Base-by-base conservation (phyloP, 2,797 vertebrate species). In the Crax fasciolata region DNA sequence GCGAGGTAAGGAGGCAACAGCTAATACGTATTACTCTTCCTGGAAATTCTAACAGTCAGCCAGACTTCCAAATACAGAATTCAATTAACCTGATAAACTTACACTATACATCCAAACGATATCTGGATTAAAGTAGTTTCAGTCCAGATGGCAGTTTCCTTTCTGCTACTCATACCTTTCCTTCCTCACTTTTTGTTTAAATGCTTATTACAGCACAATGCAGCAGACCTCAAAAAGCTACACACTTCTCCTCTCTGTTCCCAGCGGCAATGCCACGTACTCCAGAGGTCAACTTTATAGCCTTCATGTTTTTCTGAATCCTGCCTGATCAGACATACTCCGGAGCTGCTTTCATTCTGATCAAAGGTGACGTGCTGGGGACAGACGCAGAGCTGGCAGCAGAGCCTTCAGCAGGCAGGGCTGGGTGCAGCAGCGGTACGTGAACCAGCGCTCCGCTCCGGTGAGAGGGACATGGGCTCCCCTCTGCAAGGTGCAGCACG, bases 261-360 rank as follows among this genome's bases (percentile, higher is more conserved):
- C 49, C 75, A 87, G 52, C 0, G 0, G 90, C 87, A 89, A 38
- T 43, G 77, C 72, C 75, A 66, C 39, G 90, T 68, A 75, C 82
- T 84, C 39, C 1, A 3, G 87, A 94, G 90, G 95, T 95, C 94
- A 95, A 87, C 78, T 63, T 84, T 66, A 75, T 13, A 81, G 89
- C 66, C 94, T 87, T 92, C 68, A 66, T 44, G 71, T 75, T 83
- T 44, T 92, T 85, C 76, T 87, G 89, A 92, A 92, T 68, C 63
- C 79, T 83, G 94, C 61, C 82, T 96, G 93, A 96, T 95, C 80
- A 92, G 89, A 83, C 1, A 0, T 51, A 58, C 62, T 83, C 87
- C 32, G 79, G 66, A 94, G 82, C 4, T 23, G 67, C 94, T 93
- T 90, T 87, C 91, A 61, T 57, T 92, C 65, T 68, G 93, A 95